Base-by-base conservation (phyloP, 2,888 invertebrate genomes). In the Calameuta pallipes region DNA sequence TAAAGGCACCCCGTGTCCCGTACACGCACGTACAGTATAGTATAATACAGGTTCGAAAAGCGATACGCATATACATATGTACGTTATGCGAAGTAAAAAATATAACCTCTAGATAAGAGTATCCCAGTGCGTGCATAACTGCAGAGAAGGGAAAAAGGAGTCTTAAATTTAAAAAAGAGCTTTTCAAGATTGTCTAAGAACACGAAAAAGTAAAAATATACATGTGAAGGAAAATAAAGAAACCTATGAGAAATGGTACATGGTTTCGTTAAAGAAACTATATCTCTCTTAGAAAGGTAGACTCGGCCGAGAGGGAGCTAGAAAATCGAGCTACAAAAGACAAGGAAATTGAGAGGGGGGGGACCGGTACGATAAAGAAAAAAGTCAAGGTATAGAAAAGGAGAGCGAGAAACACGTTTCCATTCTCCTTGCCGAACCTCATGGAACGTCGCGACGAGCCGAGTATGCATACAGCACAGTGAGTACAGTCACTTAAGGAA, bases 391-490 rank as follows among this genome's bases (percentile, higher is more conserved):
- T 31, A 71, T 33, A 31, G 33, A 33, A 33, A 33, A 30, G 71
- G 71, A 33, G 71, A 33, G 71, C 71, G 71, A 33, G 71, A 33
- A 71, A 71, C 33, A 71, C 71, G 71, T 71, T 71, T 33, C 33
- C 71, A 33, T 71, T 71, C 71, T 71, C 71, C 71, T 33, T 71
- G 31, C 15, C 31, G 70, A 31, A 30, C 70, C 70, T 70, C 70
- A 41, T 15, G 6, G 41, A 56, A 56, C 41, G 41, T 70, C 70
- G 70, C 70, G 12, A n/a, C 70, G 12, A 70, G 30, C 15, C 30
- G 70, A 30, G 70, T n/a, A 13, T 33, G 70, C 12, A 71, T 33
- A 56, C 11, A 30, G 9, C 31, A 33, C 71, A 31, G 71, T 23
- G 23, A 15, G 23, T 15, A 56, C 23, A 41, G 41, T 15, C 15